Conservation (phyloP, 2,797 vertebrate species). For the Lophotriccus pileatus region DNA sequence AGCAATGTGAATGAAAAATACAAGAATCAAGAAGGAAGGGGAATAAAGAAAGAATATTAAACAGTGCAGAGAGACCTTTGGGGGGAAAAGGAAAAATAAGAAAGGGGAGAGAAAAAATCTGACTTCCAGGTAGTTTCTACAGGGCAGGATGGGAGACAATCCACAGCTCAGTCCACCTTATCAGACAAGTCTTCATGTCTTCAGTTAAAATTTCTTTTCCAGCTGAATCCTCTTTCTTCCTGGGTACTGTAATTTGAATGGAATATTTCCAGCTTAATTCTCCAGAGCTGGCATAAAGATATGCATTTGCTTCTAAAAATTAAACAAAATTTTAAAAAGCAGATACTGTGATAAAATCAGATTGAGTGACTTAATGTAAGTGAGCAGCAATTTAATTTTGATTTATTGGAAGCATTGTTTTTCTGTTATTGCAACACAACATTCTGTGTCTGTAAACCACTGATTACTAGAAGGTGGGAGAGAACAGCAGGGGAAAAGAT, state of each 20-base stretch:
- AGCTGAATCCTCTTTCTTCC: neutral
- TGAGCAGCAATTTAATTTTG: neutral
- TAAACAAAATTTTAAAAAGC: neutral
- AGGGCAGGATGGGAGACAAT: neutral
- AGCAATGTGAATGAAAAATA: neutral
- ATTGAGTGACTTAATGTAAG: neutral
- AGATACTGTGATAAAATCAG: neutral
- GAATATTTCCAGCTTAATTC: neutral
- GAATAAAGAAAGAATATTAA: neutral
- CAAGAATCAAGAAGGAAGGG: neutral
- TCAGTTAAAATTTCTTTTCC: neutral
- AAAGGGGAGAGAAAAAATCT: neutral
- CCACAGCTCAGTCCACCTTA: neutral
- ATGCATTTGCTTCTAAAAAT: neutral
- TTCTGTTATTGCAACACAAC: neutral
- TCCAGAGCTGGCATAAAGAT: neutral
- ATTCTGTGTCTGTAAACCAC: neutral
- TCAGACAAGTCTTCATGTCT: neutral
- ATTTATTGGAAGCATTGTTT: neutral
- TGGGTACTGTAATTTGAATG: neutral
- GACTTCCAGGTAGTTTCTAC: neutral
- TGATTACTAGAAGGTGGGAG: neutral
- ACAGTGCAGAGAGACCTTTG: neutral
- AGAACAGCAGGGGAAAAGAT: neutral
- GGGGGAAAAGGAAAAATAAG: fast-evolving